A percentile compares a stretch with the other conserved stretches of the same genome.
These are phyloP conservation scores for Liodrosophila aerea DNA, from an alignment of 2,888 invertebrate genomes.

Conservation along the genomic window DNA sequence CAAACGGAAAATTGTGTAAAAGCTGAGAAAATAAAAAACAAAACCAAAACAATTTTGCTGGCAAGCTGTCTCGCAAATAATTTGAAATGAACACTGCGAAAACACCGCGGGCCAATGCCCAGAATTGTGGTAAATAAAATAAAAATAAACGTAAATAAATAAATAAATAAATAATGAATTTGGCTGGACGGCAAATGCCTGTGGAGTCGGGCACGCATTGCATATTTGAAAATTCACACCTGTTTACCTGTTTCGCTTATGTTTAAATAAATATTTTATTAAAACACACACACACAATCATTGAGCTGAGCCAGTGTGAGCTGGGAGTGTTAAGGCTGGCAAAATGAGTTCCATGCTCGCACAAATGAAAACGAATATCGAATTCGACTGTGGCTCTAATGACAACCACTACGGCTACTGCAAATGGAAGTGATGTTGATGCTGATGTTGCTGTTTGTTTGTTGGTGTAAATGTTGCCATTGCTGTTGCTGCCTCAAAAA, in stretches of 20 bases:
- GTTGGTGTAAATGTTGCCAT: neutral
- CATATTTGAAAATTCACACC: conserved; percentile 62
- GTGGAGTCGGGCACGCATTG: conserved; percentile 13
- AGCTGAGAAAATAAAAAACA: no score
- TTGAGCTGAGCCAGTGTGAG: conserved; percentile 10
- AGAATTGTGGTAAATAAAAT: conserved; percentile 43
- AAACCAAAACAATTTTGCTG: conserved; percentile 19
- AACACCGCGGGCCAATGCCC: conserved; percentile 3
- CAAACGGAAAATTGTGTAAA: conserved; percentile 1
- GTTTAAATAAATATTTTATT: conserved; percentile 66
- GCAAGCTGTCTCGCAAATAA: conserved; percentile 5
- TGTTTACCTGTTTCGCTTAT: conserved; percentile 25
- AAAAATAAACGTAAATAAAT: conserved; percentile 46
- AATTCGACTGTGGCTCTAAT: conserved; percentile 13
- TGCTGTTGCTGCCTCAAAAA: conserved; percentile 29
- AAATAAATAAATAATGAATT: conserved; percentile 4
- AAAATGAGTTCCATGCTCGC: conserved; percentile 50
- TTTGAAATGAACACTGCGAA: conserved; percentile 22
- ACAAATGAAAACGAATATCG: conserved; percentile 43
- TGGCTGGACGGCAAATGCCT: conserved; percentile 19
- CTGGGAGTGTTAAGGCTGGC: neutral
- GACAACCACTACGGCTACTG: no score
- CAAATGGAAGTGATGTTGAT: no score
- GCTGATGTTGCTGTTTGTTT: no score
- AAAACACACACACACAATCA: conserved; percentile 30